phyloP scores from a whole-genome alignment of 2,113 vertebrate genomes.

The Pelecanus crispus region DNA sequence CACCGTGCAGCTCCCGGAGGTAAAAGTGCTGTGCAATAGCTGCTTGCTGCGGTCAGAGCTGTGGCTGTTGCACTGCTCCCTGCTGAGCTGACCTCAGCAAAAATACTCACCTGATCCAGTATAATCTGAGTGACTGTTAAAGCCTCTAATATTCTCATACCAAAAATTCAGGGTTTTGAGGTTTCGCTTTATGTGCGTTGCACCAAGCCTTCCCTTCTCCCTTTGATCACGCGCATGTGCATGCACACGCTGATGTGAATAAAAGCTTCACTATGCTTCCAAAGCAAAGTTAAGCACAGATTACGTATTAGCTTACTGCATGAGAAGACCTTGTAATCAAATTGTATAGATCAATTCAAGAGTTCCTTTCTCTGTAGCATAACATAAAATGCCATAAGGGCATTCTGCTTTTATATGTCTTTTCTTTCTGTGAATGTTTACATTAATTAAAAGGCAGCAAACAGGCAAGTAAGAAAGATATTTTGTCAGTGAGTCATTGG shows the following conservation, averaged over 20 bases:
- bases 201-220: background rate
- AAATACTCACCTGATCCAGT: fast-evolving
- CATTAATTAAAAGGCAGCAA: background rate
- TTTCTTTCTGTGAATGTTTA: background rate
- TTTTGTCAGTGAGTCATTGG: background rate
- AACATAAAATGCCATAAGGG: background rate
- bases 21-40: background rate
- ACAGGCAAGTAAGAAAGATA: background rate
- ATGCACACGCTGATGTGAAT: fast-evolving
- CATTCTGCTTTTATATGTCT: background rate
- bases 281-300: background rate
- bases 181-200: fast-evolving
- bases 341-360: background rate
- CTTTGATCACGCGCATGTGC: fast-evolving
- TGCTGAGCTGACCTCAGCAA: fast-evolving
- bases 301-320: background rate
- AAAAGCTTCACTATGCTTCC: fast-evolving
- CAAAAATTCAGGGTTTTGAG: background rate
- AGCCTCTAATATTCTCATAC: background rate
- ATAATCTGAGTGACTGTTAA: fast-evolving
- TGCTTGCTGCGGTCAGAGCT: background rate
- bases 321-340: background rate
- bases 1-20: background rate
- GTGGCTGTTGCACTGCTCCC: fast-evolving
- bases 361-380: background rate